Evolutionary conservation across 2,113 vertebrate species (phyloP), one percentile per base, ranked within the genome.

Genomic region (Osmerus mordax): DNA sequence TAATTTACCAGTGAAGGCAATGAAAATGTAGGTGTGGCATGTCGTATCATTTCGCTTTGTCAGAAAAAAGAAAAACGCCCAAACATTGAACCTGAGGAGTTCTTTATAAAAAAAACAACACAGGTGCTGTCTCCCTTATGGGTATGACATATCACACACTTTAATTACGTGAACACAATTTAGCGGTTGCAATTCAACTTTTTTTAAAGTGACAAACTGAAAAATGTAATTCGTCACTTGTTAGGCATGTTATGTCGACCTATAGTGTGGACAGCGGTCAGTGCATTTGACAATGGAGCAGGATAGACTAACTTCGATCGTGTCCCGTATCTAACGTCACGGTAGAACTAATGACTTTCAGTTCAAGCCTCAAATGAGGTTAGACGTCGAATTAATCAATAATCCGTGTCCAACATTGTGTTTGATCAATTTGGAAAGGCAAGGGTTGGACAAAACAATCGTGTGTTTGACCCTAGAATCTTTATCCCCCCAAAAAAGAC

Each of bases 281-380:
- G 23, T 62, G 60, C 21, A 64, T 64, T 64, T 64, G 29, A 36
- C 29, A 64, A 64, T 64, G 28, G 16, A 36, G 4, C 25, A 64
- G 16, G 29, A 18, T 32, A 64, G 28, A 36, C 29, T 16, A 64
- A 64, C 62, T 64, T 64, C 8, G 62, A 64, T 41, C 28, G 3
- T 32, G 12, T 63, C 61, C 25, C 61, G 18, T 63, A 19, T 61
- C 5, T 28, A 28, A 15, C 12, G 61, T 29, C 61, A 36, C 28
- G 61, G 61, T 32, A 5, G 9, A 23, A 63, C 25, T 0, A 63
- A 32, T 63, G 16, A 64, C 62, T 64, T 64, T 64, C 7, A 64
- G 18, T 16, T 32, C 62, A 9, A 41, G 25, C 18, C 16, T 56
- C 54, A 12, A 64, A 36, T 64, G 29, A 2, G 25, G n/a, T 64